Evolutionary conservation across 1,140 invertebrate genomes (phyloP).

Genomic region (Drosophila repleta): DNA sequence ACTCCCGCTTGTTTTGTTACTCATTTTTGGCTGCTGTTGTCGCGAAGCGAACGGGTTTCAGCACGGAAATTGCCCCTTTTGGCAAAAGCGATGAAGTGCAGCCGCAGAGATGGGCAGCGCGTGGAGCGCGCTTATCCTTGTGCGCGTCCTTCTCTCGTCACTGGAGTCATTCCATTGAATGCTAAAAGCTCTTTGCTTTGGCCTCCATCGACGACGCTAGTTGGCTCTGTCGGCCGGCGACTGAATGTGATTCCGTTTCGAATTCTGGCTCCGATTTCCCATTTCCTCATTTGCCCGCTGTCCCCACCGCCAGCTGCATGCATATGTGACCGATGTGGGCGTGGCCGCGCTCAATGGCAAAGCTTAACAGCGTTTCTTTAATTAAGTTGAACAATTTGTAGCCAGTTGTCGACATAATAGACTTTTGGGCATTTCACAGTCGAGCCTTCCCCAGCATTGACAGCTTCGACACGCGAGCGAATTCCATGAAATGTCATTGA

Average conservation of each 20-base stretch:
- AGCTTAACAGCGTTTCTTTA: slow-evolving; percentile 79
- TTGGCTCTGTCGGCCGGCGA: not conserved
- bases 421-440: slow-evolving; percentile 32
- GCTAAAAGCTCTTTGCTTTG: slow-evolving; percentile 44
- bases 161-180: slow-evolving; percentile 40
- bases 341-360: slow-evolving; percentile 63
- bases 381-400: slow-evolving; percentile 80
- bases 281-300: too few species aligned
- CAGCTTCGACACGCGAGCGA: not conserved
- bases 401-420: slow-evolving; percentile 63
- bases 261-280: slow-evolving; percentile 8
- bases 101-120: slow-evolving; percentile 20
- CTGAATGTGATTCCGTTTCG: slow-evolving; percentile 26
- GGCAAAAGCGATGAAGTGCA: slow-evolving; percentile 21
- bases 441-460: slow-evolving; percentile 2
- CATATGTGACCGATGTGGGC: slow-evolving; percentile 39
- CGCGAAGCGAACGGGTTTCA: slow-evolving; percentile 57
- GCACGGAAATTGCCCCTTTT: slow-evolving; percentile 71
- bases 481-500: not conserved
- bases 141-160: not conserved
- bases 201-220: slow-evolving; percentile 5
- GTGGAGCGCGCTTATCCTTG: slow-evolving; percentile 8
- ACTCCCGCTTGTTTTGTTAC: slow-evolving; percentile 11
- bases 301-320: not conserved
- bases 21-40: slow-evolving; percentile 26